Evolutionary conservation across 1,140 invertebrate species (phyloP).

Genomic region (Drosophila nebulosa): DNA sequence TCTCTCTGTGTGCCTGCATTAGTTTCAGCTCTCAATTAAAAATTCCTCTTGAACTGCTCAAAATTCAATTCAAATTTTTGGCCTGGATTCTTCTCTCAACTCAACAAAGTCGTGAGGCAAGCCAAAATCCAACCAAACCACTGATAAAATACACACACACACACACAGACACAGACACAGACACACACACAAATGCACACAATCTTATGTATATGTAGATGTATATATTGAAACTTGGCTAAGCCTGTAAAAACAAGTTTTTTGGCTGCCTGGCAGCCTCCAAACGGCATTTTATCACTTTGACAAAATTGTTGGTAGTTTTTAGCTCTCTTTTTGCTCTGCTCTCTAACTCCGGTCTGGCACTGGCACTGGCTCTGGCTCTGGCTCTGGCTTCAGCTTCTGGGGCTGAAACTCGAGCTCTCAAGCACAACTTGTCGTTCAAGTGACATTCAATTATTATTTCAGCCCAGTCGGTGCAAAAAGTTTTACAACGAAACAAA

Average conservation of each 20-base stretch:
- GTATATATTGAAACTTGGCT: constrained; percentile 39
- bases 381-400: neutral
- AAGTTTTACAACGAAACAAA: constrained; percentile 46
- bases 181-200: constrained; percentile 11
- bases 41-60: constrained; percentile 70
- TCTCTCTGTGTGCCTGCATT: constrained; percentile 38
- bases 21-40: constrained; percentile 64
- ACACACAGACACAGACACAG: constrained; percentile 2
- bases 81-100: constrained; percentile 36
- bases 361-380: neutral
- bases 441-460: constrained; percentile 80
- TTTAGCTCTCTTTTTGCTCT: constrained; percentile 31
- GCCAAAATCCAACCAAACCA: constrained; percentile 45
- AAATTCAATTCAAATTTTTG: constrained; percentile 71
- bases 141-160: constrained; percentile 56
- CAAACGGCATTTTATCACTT: constrained; percentile 70
- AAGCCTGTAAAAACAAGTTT: constrained; percentile 67
- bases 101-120: constrained; percentile 49
- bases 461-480: constrained; percentile 60
- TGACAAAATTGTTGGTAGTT: constrained; percentile 76
- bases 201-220: constrained; percentile 8
- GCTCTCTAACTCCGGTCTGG: neutral
- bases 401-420: neutral
- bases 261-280: constrained; percentile 46
- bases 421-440: constrained; percentile 65